phyloP scores from a whole-genome alignment of 2,888 invertebrate genomes.

The Marronus borbonicus region DNA sequence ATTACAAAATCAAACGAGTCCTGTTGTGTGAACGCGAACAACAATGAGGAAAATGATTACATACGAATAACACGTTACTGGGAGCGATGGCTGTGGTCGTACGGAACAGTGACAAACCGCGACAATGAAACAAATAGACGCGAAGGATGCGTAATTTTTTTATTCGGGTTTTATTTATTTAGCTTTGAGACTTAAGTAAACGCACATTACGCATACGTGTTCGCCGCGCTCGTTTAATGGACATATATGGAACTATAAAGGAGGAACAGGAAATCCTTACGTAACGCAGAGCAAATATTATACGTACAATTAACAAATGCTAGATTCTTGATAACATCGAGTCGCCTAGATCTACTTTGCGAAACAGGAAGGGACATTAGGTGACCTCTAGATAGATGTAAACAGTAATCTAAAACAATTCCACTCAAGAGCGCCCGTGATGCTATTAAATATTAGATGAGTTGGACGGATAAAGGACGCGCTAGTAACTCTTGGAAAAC shows the following conservation, averaged over 20 bases:
- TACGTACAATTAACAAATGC: not conserved
- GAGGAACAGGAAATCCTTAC: conserved; percentile 1
- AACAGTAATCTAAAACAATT: not conserved
- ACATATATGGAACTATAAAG: conserved; percentile 5
- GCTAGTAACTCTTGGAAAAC: too few species aligned
- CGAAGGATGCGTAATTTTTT: conserved; percentile 27
- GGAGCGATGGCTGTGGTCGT: conserved; percentile 25
- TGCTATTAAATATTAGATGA: not conserved
- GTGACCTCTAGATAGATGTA: not conserved
- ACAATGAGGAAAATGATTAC: conserved; percentile 42
- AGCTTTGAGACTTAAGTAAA: conserved; percentile 18
- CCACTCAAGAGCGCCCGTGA: not conserved
- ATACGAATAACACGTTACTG: conserved; percentile 10
- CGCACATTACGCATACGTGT: not conserved
- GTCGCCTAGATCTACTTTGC: not conserved
- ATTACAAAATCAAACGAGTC: conserved; percentile 31
- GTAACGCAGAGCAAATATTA: not conserved
- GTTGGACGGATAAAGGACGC: too few species aligned
- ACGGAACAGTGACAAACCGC: conserved; percentile 35
- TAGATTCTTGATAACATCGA: conserved; percentile 3
- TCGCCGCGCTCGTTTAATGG: not conserved
- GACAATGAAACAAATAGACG: conserved; percentile 28
- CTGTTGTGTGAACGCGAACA: conserved; percentile 16
- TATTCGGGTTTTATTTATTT: conserved; percentile 30
- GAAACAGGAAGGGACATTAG: not conserved